Evolutionary conservation across 2,113 vertebrate genomes (phyloP).

Genomic region (Indicator indicator): DNA sequence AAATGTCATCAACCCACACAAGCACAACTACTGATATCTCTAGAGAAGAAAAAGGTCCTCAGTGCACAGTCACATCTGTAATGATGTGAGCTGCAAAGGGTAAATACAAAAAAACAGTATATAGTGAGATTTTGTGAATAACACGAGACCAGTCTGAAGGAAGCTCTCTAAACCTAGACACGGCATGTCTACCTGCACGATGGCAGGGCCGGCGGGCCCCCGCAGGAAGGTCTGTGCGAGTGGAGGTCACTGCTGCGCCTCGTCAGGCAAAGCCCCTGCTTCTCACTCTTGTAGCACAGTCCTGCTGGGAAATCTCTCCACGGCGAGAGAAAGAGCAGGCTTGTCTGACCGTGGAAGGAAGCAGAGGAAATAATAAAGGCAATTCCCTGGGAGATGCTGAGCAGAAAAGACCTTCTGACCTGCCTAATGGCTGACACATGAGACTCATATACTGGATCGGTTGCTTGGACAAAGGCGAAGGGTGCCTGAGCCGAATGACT

Average conservation of each 20-base stretch:
- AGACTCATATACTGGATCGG: neutral
- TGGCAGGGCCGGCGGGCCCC: accelerated
- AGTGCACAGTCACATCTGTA: neutral
- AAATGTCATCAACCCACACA: slow-evolving; percentile 27
- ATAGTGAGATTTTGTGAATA: neutral
- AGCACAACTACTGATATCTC: neutral
- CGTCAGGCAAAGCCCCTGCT: accelerated
- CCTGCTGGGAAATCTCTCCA: neutral
- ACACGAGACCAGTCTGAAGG: neutral
- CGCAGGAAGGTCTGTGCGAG: accelerated
- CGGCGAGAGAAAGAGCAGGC: neutral
- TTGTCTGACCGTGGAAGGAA: neutral
- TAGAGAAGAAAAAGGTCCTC: neutral
- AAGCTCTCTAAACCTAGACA: neutral
- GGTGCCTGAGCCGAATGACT: neutral
- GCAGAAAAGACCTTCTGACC: slow-evolving; percentile 5
- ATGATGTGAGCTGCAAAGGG: neutral
- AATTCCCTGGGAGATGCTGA: neutral
- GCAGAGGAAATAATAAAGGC: neutral
- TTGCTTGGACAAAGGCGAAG: neutral
- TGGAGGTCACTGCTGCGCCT: neutral
- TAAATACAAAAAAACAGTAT: neutral
- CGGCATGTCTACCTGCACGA: accelerated
- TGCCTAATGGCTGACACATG: neutral
- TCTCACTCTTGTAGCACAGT: neutral